phyloP scores from a whole-genome alignment of 2,113 vertebrate genomes.

The Pan troglodytes region NHGRI_mPanTro3-v2.1_pri NC_072412.2:52634501-52635000 shows the following conservation, averaged over 20 bases:
- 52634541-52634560: background rate
- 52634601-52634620: too few relatives aligned
- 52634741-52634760: background rate
- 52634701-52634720: background rate
- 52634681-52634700: background rate
- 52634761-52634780: background rate
- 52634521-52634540: rapidly evolving
- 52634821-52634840: background rate
- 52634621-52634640: background rate
- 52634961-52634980: background rate
- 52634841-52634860: background rate
- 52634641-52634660: background rate
- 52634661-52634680: background rate
- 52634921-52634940: background rate
- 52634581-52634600: background rate
- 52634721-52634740: background rate
- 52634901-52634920: background rate
- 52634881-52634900: background rate
- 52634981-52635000: background rate
- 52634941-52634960: background rate
- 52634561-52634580: background rate
- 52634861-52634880: background rate
- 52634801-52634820: background rate
- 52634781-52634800: background rate
- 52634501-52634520: background rate